phyloP scores from a whole-genome alignment of 2,113 vertebrate genomes.

The Daubentonia madagascariensis region DNA sequence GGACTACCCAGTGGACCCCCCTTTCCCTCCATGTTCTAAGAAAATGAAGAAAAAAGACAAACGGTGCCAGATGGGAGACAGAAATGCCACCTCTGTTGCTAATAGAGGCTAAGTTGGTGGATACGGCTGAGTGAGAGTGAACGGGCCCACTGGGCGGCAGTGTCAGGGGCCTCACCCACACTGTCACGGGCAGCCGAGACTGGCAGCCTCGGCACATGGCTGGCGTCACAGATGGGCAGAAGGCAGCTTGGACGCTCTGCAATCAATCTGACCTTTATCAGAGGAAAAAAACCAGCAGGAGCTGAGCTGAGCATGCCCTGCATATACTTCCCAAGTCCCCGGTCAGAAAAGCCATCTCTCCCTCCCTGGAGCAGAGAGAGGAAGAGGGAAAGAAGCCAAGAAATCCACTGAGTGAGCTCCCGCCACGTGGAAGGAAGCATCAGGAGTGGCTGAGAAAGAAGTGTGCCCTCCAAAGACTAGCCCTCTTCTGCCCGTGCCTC shows the following conservation, averaged over 20 bases:
- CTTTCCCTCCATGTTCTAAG: not conserved
- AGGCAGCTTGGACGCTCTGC: not conserved
- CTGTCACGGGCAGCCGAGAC: not conserved
- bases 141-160: not conserved
- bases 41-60: not conserved
- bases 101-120: not conserved
- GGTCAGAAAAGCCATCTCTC: not conserved
- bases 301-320: accelerated
- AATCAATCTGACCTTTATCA: not conserved
- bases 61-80: accelerated
- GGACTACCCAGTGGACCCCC: not conserved
- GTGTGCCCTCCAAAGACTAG: not conserved
- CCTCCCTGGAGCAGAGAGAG: not conserved
- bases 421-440: not conserved
- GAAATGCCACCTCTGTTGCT: not conserved
- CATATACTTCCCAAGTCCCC: not conserved
- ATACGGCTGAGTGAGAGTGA: not conserved
- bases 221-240: not conserved
- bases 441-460: not conserved
- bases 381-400: not conserved
- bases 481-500: not conserved
- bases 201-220: accelerated
- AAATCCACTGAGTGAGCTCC: not conserved
- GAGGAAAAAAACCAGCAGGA: not conserved
- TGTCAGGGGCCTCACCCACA: accelerated